phyloP scores from a whole-genome alignment of 2,888 invertebrate species.

The Anaspis maculata region DNA sequence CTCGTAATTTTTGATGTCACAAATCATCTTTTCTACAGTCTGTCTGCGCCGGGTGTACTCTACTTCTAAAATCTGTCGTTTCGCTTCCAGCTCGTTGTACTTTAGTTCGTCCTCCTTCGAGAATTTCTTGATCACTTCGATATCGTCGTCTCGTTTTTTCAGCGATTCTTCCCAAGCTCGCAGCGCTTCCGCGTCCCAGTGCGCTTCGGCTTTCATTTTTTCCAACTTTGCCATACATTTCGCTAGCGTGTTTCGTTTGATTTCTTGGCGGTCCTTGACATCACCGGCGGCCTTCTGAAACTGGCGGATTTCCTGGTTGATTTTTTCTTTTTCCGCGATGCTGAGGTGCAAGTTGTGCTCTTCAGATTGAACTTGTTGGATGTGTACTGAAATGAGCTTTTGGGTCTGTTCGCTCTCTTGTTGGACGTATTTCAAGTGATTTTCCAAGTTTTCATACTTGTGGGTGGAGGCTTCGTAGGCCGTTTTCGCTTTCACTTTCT shows the following conservation, averaged over 20 bases:
- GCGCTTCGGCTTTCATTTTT: constrained; percentile 54
- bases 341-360: constrained; percentile 42
- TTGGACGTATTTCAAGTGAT: constrained; percentile 47
- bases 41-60: constrained; percentile 44
- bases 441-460: constrained; percentile 32
- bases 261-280: constrained; percentile 42
- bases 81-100: constrained; percentile 53
- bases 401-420: constrained; percentile 51
- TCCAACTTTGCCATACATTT: constrained; percentile 56
- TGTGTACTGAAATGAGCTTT: constrained; percentile 59
- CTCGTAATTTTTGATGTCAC: constrained; percentile 49
- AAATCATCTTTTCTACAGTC: constrained; percentile 41
- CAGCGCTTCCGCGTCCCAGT: constrained; percentile 59
- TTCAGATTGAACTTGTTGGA: constrained; percentile 61
- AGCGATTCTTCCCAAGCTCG: constrained; percentile 66
- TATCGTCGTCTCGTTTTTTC: constrained; percentile 59
- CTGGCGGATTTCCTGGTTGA: constrained; percentile 44
- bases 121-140: constrained; percentile 61
- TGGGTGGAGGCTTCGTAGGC: constrained; percentile 42
- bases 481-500: constrained; percentile 43
- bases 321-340: constrained; percentile 43
- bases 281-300: constrained; percentile 42
- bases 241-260: constrained; percentile 45
- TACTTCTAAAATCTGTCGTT: constrained; percentile 44
- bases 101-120: constrained; percentile 61